Evolutionary conservation across 2,797 vertebrate genomes (phyloP).

Genomic region (Momotus momota): DNA sequence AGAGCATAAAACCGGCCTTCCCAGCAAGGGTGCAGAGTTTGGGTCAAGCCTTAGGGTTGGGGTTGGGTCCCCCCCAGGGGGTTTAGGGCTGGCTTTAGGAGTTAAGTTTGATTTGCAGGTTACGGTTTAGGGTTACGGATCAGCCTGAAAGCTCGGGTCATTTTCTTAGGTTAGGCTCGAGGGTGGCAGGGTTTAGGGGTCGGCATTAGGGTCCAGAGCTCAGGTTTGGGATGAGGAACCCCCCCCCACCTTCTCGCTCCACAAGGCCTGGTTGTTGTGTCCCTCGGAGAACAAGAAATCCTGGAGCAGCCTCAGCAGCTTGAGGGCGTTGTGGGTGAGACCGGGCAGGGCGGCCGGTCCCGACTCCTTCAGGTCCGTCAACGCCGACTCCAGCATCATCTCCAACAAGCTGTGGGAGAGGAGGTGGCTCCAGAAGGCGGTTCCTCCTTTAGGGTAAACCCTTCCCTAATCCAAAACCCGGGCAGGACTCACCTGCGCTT

Average conservation of each 20-base stretch:
- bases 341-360: constrained; percentile 76
- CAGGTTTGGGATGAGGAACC: rapidly evolving
- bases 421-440: rapidly evolving
- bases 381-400: constrained; percentile 97
- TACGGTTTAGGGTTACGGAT: background rate
- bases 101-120: background rate
- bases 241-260: constrained; percentile 93
- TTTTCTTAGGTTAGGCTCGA: background rate
- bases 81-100: background rate
- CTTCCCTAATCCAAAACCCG: rapidly evolving
- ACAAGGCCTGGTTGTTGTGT: constrained; percentile 89
- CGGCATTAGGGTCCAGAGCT: background rate
- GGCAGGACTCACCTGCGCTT: constrained; percentile 86
- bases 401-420: constrained; percentile 87
- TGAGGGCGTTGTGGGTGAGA: constrained; percentile 88
- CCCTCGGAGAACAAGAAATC: constrained; percentile 96
- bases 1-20: no score
- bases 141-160: background rate
- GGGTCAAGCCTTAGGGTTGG: background rate
- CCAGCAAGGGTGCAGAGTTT: no score
- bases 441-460: background rate
- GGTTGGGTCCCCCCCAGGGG: no score
- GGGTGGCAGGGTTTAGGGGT: background rate
- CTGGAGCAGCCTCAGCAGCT: constrained; percentile 92
- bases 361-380: constrained; percentile 90